A percentile compares a stretch with the other conserved stretches of the same genome.
Evolutionary conservation across 2,113 vertebrate species (phyloP).

Genomic region (Camelus dromedarius): DNA sequence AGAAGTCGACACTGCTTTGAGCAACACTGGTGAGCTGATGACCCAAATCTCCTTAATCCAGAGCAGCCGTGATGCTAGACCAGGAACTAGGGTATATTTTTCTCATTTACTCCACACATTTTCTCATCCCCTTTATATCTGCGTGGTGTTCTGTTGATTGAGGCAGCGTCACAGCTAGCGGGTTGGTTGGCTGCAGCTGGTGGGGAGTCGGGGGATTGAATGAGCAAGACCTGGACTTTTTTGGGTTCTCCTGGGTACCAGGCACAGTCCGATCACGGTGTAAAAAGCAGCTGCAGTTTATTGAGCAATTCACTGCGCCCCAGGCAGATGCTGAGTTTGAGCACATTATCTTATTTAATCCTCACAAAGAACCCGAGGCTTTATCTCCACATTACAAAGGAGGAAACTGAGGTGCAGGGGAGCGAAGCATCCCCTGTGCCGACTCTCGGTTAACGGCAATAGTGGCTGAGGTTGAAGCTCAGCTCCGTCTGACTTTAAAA

Average conservation of each 20-base stretch:
- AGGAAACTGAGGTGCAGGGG: slow-evolving; percentile 1
- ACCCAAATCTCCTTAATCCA: slow-evolving; percentile 63
- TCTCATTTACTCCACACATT: slow-evolving; percentile 11
- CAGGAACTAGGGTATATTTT: slow-evolving; percentile 29
- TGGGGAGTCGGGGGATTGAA: neutral
- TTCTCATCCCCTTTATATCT: neutral
- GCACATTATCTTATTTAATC: neutral
- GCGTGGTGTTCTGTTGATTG: neutral
- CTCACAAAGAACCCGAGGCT: neutral
- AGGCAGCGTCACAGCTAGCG: neutral
- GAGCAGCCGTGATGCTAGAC: neutral
- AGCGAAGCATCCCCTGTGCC: rapidly evolving
- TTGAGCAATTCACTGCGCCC: neutral
- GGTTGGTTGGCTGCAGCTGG: neutral
- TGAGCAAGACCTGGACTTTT: neutral
- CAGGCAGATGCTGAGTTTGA: neutral
- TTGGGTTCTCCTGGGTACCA: neutral
- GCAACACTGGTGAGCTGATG: slow-evolving; percentile 55
- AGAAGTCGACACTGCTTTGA: slow-evolving; percentile 53
- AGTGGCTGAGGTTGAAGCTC: neutral
- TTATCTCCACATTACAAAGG: neutral
- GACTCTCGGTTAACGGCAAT: neutral
- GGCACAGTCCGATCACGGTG: neutral
- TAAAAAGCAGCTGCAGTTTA: neutral
- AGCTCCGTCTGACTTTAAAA: neutral